These are phyloP conservation scores for Chiridota heheva DNA, from an alignment of 35 echinoderm and acorn worm genomes.

Conservation along the genomic window DNA sequence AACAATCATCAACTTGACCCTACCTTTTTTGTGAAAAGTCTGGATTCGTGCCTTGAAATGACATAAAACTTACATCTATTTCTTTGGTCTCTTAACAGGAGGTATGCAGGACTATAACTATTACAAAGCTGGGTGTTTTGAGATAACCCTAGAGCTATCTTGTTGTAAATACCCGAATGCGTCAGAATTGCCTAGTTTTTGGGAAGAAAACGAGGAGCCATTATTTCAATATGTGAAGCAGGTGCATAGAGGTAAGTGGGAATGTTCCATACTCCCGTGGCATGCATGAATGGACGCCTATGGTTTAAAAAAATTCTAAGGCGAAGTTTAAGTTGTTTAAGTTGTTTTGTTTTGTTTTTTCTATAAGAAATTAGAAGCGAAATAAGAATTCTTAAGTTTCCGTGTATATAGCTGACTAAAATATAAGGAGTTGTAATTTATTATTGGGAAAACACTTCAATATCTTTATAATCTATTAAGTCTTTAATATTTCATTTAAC, in stretches of 20 bases:
- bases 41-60: too few species aligned
- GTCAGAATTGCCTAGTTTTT: slow-evolving; percentile 31
- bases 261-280: too few species aligned
- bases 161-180: slow-evolving; percentile 79
- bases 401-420: background rate
- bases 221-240: slow-evolving; percentile 76
- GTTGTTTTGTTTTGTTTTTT: background rate
- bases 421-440: background rate
- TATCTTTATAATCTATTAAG: too few species aligned
- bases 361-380: background rate
- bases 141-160: slow-evolving; percentile 69
- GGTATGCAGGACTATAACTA: slow-evolving; percentile 96
- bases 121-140: slow-evolving; percentile 64
- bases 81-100: slow-evolving; percentile 55
- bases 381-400: background rate
- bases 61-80: too few species aligned
- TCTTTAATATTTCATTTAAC: too few species aligned
- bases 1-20: too few species aligned
- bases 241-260: slow-evolving; percentile 63
- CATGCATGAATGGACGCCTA: too few species aligned
- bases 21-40: too few species aligned
- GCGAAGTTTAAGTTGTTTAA: background rate
- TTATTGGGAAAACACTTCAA: background rate
- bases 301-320: background rate
- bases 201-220: slow-evolving; percentile 63